A percentile compares a stretch with the other conserved stretches of the same genome.
These are phyloP conservation scores for Psettodes erumei DNA, from an alignment of 2,113 vertebrate genomes.

Conservation along the genomic window DNA sequence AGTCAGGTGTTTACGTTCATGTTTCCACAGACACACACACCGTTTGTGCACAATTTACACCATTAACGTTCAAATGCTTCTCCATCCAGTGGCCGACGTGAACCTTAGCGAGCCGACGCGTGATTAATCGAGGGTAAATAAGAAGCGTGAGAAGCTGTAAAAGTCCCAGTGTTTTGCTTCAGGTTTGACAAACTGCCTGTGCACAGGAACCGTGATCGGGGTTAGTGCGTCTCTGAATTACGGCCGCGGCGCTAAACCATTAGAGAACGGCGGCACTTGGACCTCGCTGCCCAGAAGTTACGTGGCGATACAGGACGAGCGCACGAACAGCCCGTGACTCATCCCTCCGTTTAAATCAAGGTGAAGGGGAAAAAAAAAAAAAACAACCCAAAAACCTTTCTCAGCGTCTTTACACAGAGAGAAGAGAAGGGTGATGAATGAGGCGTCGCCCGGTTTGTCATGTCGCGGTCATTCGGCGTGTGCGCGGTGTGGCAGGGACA, in stretches of 20 bases:
- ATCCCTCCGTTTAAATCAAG: not conserved
- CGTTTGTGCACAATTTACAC: not conserved
- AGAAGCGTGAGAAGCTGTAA: no score
- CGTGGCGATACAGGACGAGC: no score
- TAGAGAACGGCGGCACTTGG: not conserved
- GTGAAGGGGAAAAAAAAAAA: no score
- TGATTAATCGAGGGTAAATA: no score
- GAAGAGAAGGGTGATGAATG: constrained; percentile 45
- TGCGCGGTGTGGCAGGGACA: constrained; percentile 20
- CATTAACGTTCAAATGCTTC: no score
- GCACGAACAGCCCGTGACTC: not conserved
- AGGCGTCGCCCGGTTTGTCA: constrained; percentile 13
- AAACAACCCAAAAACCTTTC: constrained; percentile 2
- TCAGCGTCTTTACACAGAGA: constrained; percentile 5
- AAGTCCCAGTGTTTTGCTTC: no score
- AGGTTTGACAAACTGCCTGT: not conserved
- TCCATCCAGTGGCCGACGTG: no score
- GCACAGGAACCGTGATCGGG: no score
- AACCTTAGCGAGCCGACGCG: no score
- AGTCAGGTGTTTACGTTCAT: no score
- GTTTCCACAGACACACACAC: no score
- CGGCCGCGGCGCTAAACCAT: not conserved
- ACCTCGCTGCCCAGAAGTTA: no score
- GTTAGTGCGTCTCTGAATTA: not conserved
- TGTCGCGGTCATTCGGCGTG: constrained; percentile 28